Base-by-base conservation (phyloP, 2,888 invertebrate genomes). In the Tineola bisselliella region DNA sequence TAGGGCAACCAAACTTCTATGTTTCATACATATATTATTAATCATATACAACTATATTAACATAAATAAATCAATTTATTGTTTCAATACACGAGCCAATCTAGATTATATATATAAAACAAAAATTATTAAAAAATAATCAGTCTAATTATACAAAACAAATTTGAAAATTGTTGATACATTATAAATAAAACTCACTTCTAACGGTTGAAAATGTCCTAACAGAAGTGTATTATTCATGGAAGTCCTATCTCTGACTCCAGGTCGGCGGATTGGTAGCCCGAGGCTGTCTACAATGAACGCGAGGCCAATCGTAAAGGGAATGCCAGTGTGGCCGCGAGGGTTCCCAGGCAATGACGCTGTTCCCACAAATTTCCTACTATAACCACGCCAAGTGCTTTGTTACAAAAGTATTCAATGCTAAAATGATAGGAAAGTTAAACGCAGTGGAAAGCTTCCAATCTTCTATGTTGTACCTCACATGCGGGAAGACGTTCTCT, bases 261-360 rank as follows among this genome's bases (percentile, higher is more conserved):
- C 69, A 70, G 74, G 73, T 73, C 58, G 58, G 58, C 74, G 75
- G 64, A 67, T 63, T 68, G 69, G 72, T 70, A 67, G 78, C 84
- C 78, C 64, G 69, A 61, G 79, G 84, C 81, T 70, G 66, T 73
- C 69, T 67, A 62, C 63, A 63, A 54, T 63, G 66, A 64, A 66
- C 69, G 68, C 68, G 71, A 70, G 71, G 71, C 71, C 77, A 72
- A 75, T 76, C 74, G 62, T 68, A 75, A 65, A 64, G 78, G 75
- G 78, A 80, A 80, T 73, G 72, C 67, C 68, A 33, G 58, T 13
- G 19, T 58, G 70, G 75, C 80, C 80, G 68, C 69, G 69, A 74
- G 77, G 77, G 80, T 79, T 79, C 81, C 73, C 77, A 75, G 69
- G 77, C 71, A 70, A 66, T 67, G 68, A 67, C 68, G 67, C 67